Conservation (phyloP, 2,888 invertebrate genomes). For the Macrosiphum euphorbiae region DNA sequence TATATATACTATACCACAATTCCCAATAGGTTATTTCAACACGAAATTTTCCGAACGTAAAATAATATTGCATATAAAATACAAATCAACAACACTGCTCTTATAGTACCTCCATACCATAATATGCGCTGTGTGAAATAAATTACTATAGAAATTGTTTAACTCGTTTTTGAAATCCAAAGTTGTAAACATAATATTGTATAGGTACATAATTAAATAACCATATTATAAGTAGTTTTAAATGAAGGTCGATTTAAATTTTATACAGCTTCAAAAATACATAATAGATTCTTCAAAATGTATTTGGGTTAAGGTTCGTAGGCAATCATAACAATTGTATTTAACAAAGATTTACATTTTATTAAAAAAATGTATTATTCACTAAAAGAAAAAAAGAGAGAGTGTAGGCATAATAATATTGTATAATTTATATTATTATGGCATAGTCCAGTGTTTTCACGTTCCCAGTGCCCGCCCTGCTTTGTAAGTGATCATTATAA, state of each 20-base stretch:
- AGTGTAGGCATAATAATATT: neutral
- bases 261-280: neutral
- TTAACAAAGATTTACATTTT: neutral
- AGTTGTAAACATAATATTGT: neutral
- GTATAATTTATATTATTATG: neutral
- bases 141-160: neutral
- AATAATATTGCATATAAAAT: neutral
- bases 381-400: neutral
- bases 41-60: constrained; percentile 2
- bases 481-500: neutral
- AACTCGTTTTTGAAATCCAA: neutral
- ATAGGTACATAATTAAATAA: neutral
- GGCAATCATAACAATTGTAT: neutral
- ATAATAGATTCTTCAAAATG: constrained; percentile 12
- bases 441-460: neutral
- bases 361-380: neutral
- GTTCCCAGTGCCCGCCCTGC: neutral
- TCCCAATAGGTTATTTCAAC: constrained; percentile 20
- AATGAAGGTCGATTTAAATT: neutral
- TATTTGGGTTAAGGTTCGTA: constrained; percentile 40
- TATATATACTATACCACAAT: neutral
- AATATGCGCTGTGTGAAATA: neutral
- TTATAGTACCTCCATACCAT: neutral
- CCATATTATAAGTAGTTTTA: neutral
- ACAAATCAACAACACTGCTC: neutral